Conservation (phyloP, 2,113 vertebrate genomes). For the Gobio gobio region DNA sequence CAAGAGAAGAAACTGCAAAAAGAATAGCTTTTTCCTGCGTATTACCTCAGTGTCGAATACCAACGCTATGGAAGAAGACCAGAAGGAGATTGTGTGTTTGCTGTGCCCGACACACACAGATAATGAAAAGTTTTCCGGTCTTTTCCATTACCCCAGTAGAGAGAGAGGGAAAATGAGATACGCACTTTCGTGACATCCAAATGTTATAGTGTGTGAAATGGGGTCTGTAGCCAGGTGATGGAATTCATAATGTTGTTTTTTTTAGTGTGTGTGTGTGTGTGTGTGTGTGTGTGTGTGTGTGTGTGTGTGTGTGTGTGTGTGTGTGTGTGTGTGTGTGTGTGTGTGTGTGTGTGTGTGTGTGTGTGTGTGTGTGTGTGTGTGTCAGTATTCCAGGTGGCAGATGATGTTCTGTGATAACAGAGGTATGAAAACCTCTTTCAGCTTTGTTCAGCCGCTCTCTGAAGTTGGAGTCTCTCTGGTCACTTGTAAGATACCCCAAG, state of each 20-base stretch:
- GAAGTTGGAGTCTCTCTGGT: conserved; percentile 23
- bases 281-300: neutral
- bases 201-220: conserved; percentile 27
- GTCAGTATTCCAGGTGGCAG: neutral
- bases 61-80: neutral
- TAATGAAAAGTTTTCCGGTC: conserved; percentile 44
- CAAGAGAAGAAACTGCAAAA: neutral
- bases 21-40: neutral
- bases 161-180: conserved; percentile 38
- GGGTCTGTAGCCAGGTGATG: conserved; percentile 34
- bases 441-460: neutral
- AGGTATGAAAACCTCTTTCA: conserved; percentile 34
- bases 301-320: no score
- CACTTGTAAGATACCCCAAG: conserved; percentile 25
- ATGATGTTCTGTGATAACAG: conserved; percentile 40
- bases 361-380: neutral
- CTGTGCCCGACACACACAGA: conserved; percentile 12
- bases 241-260: conserved; percentile 24
- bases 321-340: neutral
- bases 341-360: no score
- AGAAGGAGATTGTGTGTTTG: conserved; percentile 38
- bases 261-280: neutral
- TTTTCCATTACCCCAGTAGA: conserved; percentile 45
- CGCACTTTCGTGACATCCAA: conserved; percentile 40
- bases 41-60: conserved; percentile 34